Evolutionary conservation across 2,888 invertebrate species (phyloP).

Genomic region (Synergus japonicus): DNA sequence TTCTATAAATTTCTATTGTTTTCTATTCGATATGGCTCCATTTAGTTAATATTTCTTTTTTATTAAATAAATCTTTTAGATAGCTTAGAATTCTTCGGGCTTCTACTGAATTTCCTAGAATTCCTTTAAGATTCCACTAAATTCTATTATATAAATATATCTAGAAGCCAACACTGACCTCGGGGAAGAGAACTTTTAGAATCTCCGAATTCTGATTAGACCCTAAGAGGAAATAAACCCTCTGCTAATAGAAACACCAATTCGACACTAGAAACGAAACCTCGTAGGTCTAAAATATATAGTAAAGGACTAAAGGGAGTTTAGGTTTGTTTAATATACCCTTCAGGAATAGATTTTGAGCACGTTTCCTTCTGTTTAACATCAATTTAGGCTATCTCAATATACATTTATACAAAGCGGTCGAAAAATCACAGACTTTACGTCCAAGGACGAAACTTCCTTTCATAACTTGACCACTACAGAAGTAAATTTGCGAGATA

Average conservation of each 20-base stretch:
- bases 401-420: constrained; percentile 12
- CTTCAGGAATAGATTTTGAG: background rate
- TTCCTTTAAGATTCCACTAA: background rate
- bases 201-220: background rate
- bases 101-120: too few relatives aligned
- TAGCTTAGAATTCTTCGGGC: too few relatives aligned
- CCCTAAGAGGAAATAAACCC: background rate
- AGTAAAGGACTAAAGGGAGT: background rate
- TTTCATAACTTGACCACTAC: constrained; percentile 8
- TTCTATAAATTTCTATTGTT: too few relatives aligned
- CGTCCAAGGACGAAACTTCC: background rate
- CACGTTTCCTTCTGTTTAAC: constrained; percentile 8
- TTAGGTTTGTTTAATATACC: background rate
- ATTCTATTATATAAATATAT: too few relatives aligned
- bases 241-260: constrained; percentile 3
- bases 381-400: background rate
- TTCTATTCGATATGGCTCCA: too few relatives aligned
- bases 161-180: background rate
- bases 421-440: constrained; percentile 26
- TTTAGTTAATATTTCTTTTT: too few relatives aligned
- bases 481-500: constrained; percentile 53
- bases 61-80: too few relatives aligned
- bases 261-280: background rate
- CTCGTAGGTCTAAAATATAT: background rate
- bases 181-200: background rate